These are phyloP conservation scores for Umimayanthus chanpuru DNA, from an alignment of 92 coral and sea anemone species.

Conservation along the genomic window DNA sequence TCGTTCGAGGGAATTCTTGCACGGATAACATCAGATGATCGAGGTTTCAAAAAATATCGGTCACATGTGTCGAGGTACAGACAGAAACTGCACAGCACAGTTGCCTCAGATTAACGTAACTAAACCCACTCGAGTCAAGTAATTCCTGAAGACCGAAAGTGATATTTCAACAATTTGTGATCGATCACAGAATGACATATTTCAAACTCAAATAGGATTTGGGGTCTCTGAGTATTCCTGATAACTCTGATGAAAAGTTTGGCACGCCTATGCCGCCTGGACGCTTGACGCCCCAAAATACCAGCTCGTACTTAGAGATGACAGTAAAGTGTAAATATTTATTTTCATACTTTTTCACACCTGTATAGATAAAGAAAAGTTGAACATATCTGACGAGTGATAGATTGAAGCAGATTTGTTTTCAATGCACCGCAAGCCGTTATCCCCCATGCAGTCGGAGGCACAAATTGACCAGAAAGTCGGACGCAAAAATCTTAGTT, in stretches of 20 bases:
- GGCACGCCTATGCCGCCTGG: background rate
- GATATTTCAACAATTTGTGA: background rate
- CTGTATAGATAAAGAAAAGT: constrained; percentile 20
- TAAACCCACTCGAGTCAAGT: constrained; percentile 21
- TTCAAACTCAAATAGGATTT: constrained; percentile 27
- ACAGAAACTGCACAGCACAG: constrained; percentile 8
- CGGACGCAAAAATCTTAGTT: background rate
- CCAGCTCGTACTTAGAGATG: background rate
- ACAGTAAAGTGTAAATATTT: constrained; percentile 40
- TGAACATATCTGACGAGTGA: constrained; percentile 34
- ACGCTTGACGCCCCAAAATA: background rate
- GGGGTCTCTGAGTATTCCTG: background rate
- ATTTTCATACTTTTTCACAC: constrained; percentile 37
- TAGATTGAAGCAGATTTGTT: constrained; percentile 8
- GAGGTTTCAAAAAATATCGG: constrained; percentile 11
- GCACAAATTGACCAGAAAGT: background rate
- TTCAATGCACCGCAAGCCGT: constrained; percentile 9
- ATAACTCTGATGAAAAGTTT: background rate
- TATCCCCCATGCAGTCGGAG: background rate
- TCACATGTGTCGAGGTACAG: background rate
- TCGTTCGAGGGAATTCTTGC: background rate
- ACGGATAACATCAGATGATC: background rate
- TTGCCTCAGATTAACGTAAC: background rate
- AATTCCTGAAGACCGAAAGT: constrained; percentile 17
- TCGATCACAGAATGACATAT: background rate